phyloP scores from a whole-genome alignment of 2,113 vertebrate genomes.

The Oryzias celebensis region DNA sequence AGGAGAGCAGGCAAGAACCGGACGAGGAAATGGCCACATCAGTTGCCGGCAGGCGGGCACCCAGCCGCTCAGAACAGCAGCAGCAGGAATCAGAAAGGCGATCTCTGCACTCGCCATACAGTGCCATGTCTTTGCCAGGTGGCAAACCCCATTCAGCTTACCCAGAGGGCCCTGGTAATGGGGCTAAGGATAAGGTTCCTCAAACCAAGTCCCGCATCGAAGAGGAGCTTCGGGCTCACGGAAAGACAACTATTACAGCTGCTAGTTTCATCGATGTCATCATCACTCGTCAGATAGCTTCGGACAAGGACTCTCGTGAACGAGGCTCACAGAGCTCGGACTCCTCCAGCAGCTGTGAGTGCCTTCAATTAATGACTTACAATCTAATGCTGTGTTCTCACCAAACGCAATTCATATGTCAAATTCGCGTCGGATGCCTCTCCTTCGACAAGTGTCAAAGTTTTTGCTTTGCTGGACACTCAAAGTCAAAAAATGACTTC shows the following conservation, averaged over 20 bases:
- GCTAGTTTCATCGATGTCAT: conserved; percentile 99
- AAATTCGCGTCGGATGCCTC: too few species aligned
- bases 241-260: conserved; percentile 97
- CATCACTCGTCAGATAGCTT: conserved; percentile 97
- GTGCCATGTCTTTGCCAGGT: conserved; percentile 68
- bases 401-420: too few species aligned
- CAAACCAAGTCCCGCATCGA: conserved; percentile 95
- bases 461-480: too few species aligned
- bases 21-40: conserved; percentile 82
- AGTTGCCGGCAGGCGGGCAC: conserved; percentile 69
- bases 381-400: too few species aligned
- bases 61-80: conserved; percentile 83
- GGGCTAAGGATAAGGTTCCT: conserved; percentile 88
- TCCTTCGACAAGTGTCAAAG: too few species aligned
- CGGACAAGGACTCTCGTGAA: conserved; percentile 93
- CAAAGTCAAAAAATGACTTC: too few species aligned
- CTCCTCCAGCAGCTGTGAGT: conserved; percentile 94
- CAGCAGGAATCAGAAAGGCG: conserved; percentile 76
- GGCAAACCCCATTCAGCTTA: conserved; percentile 86
- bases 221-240: conserved; percentile 93
- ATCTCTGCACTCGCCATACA: conserved; percentile 79
- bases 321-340: conserved; percentile 94
- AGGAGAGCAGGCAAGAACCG: conserved; percentile 90
- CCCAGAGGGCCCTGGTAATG: conserved; percentile 77
- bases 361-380: neutral